Conservation (phyloP, 2,888 invertebrate genomes). For the Dolichopus griseipennis region DNA sequence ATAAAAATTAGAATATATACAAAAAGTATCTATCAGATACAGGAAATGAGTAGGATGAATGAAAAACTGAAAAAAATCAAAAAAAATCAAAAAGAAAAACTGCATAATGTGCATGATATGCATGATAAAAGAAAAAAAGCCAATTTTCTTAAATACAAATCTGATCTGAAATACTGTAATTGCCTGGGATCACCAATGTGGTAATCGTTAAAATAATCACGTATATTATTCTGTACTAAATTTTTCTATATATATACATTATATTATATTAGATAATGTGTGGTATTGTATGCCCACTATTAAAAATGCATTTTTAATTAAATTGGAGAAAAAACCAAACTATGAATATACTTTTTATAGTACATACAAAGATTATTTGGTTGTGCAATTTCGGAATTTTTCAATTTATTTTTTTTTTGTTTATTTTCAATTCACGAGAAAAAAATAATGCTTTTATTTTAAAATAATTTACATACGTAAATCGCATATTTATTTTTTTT, state of each 20-base stretch:
- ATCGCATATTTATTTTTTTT: no score
- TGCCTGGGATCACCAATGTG: no score
- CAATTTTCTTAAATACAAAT: no score
- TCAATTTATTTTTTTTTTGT: no score
- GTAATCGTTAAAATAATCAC: neutral
- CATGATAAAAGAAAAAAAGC: no score
- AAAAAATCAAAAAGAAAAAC: no score
- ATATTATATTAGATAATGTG: neutral
- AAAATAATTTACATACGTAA: no score
- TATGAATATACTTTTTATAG: neutral
- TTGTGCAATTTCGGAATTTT: neutral
- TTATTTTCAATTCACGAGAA: no score
- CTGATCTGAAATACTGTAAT: neutral
- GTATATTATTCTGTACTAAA: neutral
- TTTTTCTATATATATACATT: no score
- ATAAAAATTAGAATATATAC: neutral
- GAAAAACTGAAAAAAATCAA: neutral
- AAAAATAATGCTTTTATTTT: no score
- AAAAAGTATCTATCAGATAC: neutral
- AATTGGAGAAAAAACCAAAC: neutral
- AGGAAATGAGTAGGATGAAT: neutral
- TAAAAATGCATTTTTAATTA: slow-evolving; percentile 1
- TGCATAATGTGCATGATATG: no score
- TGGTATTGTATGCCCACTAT: neutral
- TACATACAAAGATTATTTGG: neutral